Base-by-base conservation (phyloP, 2,797 vertebrate species). In the Cercopithecus hamlyni region DNA sequence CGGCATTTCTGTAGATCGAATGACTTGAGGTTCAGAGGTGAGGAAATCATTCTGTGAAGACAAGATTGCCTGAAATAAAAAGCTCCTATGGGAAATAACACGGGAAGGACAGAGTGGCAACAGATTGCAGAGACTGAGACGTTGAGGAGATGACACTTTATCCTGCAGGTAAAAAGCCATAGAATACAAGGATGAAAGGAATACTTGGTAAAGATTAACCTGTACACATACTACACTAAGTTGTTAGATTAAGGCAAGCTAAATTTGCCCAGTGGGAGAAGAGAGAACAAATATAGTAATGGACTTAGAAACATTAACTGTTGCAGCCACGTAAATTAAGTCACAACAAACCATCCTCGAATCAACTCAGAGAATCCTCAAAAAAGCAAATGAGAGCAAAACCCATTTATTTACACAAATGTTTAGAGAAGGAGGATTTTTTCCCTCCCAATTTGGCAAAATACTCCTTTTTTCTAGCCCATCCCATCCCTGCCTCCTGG, bases 211-310 rank as follows among this genome's bases (percentile, higher is more conserved):
- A 67, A 90, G 67, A 84, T 85, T 5, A 36, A 45, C 79, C 70
- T 72, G 27, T 57, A 80, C 5, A 17, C 27, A 41, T 45, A 48
- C 88, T 41, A 4, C 17, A 39, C 58, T 89, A 80, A 70, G 52
- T 57, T 39, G 39, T 87, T 73, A 80, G 90, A 81, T 58, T 57
- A 48, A 45, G 14, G 61, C 26, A 79, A 92, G 67, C 41, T 85
- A 57, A 85, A 86, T 85, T 50, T 86, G 26, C 90, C 87, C 79
- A 33, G 57, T 61, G 92, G 92, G 80, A 91, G 83, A 89, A 93
- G 80, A 95, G 64, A 89, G 33, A 93, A 75, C 50, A 96, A 72
- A 94, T 15, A 85, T 0, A 77, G 15, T 30, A 70, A 86, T 76
- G 75, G 96, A 36, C 76, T 45, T 33, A 89, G 75, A 50, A 50